Conservation (phyloP, 2,113 vertebrate genomes). For the Pelodiscus sinensis region DNA sequence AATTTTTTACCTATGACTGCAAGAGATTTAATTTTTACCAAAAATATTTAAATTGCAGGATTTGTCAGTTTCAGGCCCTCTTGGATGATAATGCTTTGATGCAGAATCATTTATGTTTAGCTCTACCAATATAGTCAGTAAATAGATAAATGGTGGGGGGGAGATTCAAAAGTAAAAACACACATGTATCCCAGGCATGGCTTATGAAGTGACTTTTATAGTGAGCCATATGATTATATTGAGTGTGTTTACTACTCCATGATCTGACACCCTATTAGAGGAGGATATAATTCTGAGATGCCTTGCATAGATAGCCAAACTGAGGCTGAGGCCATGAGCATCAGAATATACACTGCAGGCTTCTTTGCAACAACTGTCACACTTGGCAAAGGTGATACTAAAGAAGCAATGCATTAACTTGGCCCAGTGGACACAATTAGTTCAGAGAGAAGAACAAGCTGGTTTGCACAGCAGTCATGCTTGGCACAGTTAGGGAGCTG, state of each 20-base stretch:
- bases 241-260: neutral
- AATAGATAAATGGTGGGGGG: neutral
- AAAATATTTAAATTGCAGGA: neutral
- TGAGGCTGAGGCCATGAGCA: conserved; percentile 5
- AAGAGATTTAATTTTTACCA: neutral
- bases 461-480: conserved; percentile 38
- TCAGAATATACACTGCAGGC: neutral
- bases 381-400: conserved; percentile 52
- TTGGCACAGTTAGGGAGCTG: conserved; percentile 54
- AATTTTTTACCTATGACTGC: neutral
- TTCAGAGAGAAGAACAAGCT: conserved; percentile 32
- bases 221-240: conserved; percentile 25
- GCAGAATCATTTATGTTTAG: neutral
- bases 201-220: conserved; percentile 22
- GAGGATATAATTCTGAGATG: conserved; percentile 31
- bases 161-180: neutral
- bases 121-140: neutral
- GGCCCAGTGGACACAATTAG: conserved; percentile 59
- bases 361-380: conserved; percentile 67
- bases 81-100: conserved; percentile 20
- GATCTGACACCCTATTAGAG: conserved; percentile 27
- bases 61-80: neutral
- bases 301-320: conserved; percentile 26
- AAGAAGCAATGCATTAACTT: conserved; percentile 57
- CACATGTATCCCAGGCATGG: neutral